Percentiles rank a stretch among this genome's conserved stretches.
phyloP scores from a whole-genome alignment of 2,797 vertebrate genomes.

The Rhodeus uyekii region DNA sequence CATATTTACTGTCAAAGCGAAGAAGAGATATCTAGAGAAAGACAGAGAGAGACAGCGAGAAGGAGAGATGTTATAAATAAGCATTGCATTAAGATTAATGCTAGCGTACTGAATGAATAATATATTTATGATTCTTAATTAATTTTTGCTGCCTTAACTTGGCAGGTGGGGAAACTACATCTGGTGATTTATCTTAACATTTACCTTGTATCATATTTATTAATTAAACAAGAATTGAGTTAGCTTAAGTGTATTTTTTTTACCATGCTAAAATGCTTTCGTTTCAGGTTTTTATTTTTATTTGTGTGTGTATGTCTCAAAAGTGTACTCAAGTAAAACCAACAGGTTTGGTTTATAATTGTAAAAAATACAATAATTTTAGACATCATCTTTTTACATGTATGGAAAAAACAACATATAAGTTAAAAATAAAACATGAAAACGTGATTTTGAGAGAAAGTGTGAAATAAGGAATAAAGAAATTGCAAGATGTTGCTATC shows the following conservation, averaged over 20 bases:
- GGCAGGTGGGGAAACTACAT: background rate
- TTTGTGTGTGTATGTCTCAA: background rate
- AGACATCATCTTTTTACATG: background rate
- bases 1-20: slow-evolving; percentile 33
- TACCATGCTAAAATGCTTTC: background rate
- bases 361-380: background rate
- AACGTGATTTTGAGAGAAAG: background rate
- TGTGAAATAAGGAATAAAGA: background rate
- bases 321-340: background rate
- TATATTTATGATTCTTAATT: slow-evolving; percentile 6
- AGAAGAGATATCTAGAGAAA: slow-evolving; percentile 1
- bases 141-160: background rate
- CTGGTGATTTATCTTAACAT: background rate
- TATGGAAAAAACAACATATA: background rate
- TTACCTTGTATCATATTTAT: background rate
- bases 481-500: background rate
- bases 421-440: background rate
- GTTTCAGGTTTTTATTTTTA: background rate
- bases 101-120: background rate
- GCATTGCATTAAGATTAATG: background rate
- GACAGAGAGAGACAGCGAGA: background rate
- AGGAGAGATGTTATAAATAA: background rate
- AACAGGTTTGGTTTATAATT: background rate
- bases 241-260: background rate
- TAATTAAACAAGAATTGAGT: background rate